A percentile compares a stretch with the other conserved stretches of the same genome.
phyloP scores from a whole-genome alignment of 1,140 invertebrate genomes.

The Saxidomus purpurata region DNA sequence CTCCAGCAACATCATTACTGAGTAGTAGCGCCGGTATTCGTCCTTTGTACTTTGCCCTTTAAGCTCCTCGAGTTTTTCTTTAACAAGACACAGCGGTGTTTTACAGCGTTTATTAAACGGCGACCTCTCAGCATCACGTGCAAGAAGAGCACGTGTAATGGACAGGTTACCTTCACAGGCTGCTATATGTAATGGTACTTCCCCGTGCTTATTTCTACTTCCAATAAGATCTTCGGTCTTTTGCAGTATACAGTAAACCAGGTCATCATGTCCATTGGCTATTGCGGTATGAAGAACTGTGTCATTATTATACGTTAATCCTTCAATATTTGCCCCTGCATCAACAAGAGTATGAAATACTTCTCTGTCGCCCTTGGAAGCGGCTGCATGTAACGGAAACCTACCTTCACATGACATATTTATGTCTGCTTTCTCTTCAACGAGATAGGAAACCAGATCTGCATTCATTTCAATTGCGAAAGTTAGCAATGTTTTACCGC shows the following conservation, averaged over 20 bases:
- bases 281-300: neutral
- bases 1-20: neutral
- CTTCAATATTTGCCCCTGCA: neutral
- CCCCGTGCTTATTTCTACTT: neutral
- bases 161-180: neutral
- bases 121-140: neutral
- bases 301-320: neutral
- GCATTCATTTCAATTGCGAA: neutral
- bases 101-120: neutral
- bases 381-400: neutral
- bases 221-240: neutral
- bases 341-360: neutral
- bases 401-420: neutral
- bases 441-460: neutral
- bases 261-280: no score
- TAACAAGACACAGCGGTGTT: neutral
- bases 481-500: neutral
- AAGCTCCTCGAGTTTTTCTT: neutral
- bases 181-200: neutral
- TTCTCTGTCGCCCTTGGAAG: neutral
- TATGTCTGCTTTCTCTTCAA: neutral
- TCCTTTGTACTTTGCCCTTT: no score
- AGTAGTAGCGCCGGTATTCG: neutral
- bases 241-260: neutral
- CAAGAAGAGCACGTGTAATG: neutral